Percentiles rank a stretch among this genome's conserved stretches.
Evolutionary conservation across 2,797 vertebrate genomes (phyloP).

Genomic region (Pipistrellus nathusii): DNA sequence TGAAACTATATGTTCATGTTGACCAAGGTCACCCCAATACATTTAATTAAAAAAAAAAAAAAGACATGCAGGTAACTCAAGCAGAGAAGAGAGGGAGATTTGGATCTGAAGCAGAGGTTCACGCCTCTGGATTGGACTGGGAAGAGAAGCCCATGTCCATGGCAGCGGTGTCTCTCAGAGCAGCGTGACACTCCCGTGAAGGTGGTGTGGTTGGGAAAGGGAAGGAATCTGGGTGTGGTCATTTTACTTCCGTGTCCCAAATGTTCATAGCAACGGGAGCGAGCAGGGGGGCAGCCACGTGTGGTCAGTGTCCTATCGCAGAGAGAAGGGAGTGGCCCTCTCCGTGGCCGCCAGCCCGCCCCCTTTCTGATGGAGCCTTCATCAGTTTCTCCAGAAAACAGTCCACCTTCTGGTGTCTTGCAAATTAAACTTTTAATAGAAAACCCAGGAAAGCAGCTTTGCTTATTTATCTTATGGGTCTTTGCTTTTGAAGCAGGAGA

Average conservation of each 20-base stretch:
- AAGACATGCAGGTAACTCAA: neutral
- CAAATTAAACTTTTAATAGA: slow-evolving; percentile 63
- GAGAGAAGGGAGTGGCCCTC: neutral
- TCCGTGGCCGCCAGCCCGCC: neutral
- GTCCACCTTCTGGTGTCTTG: neutral
- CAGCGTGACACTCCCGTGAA: slow-evolving; percentile 53
- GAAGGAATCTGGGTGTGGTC: slow-evolving; percentile 46
- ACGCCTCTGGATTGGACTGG: neutral
- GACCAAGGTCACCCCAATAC: no score
- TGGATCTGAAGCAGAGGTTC: neutral
- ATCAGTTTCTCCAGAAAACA: neutral
- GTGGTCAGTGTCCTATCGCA: slow-evolving; percentile 33
- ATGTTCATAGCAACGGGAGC: slow-evolving; percentile 7
- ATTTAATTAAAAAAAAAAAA: no score
- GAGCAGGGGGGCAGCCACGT: neutral
- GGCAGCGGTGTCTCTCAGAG: slow-evolving; percentile 4
- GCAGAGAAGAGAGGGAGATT: neutral
- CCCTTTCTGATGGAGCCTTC: neutral
- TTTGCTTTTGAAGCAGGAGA: neutral
- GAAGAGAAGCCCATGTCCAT: slow-evolving; percentile 48
- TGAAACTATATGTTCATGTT: no score
- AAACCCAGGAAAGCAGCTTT: slow-evolving; percentile 29
- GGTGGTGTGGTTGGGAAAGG: slow-evolving; percentile 47
- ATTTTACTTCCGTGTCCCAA: slow-evolving; percentile 70
- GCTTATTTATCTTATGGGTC: neutral